These are phyloP conservation scores for Bombus ignitus DNA, from an alignment of 1,140 invertebrate genomes.

Conservation along the genomic window DNA sequence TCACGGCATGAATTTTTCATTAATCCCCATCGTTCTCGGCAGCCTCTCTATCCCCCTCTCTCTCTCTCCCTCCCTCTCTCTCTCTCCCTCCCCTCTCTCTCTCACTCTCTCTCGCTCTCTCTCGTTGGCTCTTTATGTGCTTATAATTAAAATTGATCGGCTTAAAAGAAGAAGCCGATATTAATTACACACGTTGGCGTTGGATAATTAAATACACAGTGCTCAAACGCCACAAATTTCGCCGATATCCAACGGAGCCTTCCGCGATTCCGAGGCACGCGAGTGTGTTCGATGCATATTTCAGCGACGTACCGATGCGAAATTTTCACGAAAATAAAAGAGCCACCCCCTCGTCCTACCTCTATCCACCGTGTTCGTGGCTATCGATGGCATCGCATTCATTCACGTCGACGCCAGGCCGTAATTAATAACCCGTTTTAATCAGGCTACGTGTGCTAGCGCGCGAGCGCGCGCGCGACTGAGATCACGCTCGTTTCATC, in stretches of 20 bases:
- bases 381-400: conserved; percentile 72
- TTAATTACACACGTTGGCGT: conserved; percentile 30
- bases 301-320: conserved; percentile 34
- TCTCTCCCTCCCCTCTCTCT: not conserved
- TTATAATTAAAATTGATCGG: conserved; percentile 50
- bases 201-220: conserved; percentile 47
- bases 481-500: conserved; percentile 62
- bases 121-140: conserved; percentile 12
- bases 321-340: conserved; percentile 67
- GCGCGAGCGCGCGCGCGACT: conserved; percentile 65
- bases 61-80: fast-evolving
- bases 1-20: conserved; percentile 39
- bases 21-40: conserved; percentile 9
- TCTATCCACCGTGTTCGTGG: conserved; percentile 31
- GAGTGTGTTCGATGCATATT: conserved; percentile 38
- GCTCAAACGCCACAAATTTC: conserved; percentile 41
- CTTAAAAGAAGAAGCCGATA: conserved; percentile 37
- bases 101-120: not conserved
- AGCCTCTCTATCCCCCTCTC: not conserved
- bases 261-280: conserved; percentile 15
- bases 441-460: conserved; percentile 37
- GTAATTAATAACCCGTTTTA: conserved; percentile 81
- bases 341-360: conserved; percentile 33
- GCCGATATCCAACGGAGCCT: not conserved
- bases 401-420: conserved; percentile 72